Evolutionary conservation across 1,140 invertebrate species (phyloP).

Genomic region (Sminthurides bifidus): DNA sequence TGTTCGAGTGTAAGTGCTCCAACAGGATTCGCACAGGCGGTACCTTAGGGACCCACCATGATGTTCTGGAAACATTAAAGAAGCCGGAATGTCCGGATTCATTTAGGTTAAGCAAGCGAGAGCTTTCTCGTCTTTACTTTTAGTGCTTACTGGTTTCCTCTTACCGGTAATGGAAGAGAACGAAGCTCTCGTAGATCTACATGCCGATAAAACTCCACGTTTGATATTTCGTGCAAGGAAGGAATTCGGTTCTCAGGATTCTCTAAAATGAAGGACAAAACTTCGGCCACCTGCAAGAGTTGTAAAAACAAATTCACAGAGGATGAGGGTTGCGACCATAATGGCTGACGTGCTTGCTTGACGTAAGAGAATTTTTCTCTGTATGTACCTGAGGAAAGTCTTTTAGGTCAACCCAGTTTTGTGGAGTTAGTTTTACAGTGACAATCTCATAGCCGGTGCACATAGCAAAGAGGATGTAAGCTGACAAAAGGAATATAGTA

Average conservation of each 20-base stretch:
- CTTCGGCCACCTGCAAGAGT: conserved; percentile 52
- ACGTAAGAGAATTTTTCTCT: neutral
- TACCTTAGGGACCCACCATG: conserved; percentile 12
- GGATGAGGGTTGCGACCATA: neutral
- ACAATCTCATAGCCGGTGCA: conserved; percentile 67
- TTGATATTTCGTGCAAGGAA: conserved; percentile 60
- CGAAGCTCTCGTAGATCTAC: conserved; percentile 76
- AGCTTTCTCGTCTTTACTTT: neutral
- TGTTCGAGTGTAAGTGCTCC: conserved; percentile 14
- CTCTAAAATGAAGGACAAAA: conserved; percentile 69
- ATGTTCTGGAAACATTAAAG: conserved; percentile 10
- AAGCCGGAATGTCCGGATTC: neutral
- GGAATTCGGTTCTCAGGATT: conserved; percentile 50
- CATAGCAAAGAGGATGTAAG: conserved; percentile 81
- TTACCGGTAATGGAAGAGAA: conserved; percentile 45
- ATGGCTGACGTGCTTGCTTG: neutral
- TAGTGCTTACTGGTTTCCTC: conserved; percentile 5
- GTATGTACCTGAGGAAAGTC: conserved; percentile 55
- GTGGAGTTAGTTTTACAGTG: conserved; percentile 54
- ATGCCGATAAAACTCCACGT: conserved; percentile 71
- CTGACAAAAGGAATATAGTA: conserved; percentile 35
- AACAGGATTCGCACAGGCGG: conserved; percentile 10
- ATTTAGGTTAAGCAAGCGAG: neutral
- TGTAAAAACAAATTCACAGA: neutral
- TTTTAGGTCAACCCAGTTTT: conserved; percentile 57